Conservation (phyloP, 2,797 vertebrate genomes). For the Valencia hispanica region DNA sequence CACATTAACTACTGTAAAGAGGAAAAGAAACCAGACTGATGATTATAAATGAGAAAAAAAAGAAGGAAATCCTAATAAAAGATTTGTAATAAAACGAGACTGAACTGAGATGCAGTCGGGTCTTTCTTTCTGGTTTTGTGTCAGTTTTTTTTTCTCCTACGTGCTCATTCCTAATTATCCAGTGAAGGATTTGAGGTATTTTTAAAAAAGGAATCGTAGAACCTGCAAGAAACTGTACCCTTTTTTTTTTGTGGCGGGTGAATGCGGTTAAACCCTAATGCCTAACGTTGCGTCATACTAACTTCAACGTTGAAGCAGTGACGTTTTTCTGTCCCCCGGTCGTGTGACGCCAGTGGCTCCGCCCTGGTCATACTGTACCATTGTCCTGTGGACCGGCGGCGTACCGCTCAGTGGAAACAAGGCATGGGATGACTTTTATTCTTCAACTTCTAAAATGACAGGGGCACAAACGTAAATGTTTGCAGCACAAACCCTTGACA, state of each 20-base stretch:
- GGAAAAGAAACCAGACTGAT: slow-evolving; percentile 74
- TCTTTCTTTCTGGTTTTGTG: slow-evolving; percentile 26
- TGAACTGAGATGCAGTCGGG: slow-evolving; percentile 13
- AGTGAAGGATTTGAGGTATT: background rate
- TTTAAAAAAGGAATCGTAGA: too few relatives aligned
- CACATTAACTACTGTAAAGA: slow-evolving; percentile 93
- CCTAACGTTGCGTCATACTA: too few relatives aligned
- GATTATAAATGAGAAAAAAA: slow-evolving; percentile 67
- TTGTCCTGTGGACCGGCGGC: too few relatives aligned
- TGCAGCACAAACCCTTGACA: background rate
- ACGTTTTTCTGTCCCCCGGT: too few relatives aligned
- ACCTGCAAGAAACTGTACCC: too few relatives aligned
- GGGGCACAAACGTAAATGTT: too few relatives aligned
- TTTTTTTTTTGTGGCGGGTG: too few relatives aligned
- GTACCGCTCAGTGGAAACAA: too few relatives aligned
- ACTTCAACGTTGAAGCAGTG: too few relatives aligned
- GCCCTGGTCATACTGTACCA: background rate
- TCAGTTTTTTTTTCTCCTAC: background rate
- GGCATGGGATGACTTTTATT: background rate
- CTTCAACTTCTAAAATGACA: background rate
- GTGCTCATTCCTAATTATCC: background rate
- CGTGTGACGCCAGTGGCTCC: too few relatives aligned
- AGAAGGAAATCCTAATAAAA: slow-evolving; percentile 86
- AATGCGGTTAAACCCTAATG: too few relatives aligned
- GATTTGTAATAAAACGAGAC: slow-evolving; percentile 86